A percentile compares a stretch with the other conserved stretches of the same genome.
Conservation (phyloP, 2,113 vertebrate species). For the Gavialis gangeticus region DNA sequence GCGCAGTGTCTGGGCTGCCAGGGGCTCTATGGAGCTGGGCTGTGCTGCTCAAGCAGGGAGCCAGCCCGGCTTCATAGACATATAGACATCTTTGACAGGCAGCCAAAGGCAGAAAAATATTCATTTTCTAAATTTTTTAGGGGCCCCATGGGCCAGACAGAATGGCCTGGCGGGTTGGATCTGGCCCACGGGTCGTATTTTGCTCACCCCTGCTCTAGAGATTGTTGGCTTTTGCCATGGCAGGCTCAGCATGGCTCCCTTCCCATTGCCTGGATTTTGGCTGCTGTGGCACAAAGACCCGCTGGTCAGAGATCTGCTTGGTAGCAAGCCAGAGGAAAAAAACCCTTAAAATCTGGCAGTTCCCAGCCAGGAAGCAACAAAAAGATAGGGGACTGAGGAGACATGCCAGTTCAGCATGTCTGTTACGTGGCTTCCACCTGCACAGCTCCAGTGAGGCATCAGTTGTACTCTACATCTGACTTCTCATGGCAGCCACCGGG, state of each 20-base stretch:
- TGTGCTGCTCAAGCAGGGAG: too few species aligned
- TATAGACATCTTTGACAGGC: too few species aligned
- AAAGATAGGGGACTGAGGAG: neutral
- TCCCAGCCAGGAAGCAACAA: neutral
- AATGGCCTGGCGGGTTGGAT: too few species aligned
- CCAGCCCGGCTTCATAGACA: too few species aligned
- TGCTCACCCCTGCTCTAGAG: neutral
- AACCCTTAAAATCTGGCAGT: neutral
- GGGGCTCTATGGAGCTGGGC: too few species aligned
- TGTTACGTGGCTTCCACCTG: neutral
- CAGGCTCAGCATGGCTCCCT: neutral
- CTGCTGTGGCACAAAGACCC: neutral
- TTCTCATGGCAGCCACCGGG: neutral
- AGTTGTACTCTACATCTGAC: neutral
- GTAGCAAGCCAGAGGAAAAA: neutral
- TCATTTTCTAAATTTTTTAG: too few species aligned
- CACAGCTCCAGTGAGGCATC: neutral
- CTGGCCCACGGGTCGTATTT: too few species aligned
- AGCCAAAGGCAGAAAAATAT: too few species aligned
- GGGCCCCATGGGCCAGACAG: too few species aligned
- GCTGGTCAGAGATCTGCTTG: neutral
- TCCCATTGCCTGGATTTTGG: neutral
- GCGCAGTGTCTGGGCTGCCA: too few species aligned
- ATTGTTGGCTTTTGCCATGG: slow-evolving; percentile 1
- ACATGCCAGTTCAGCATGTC: neutral